Evolutionary conservation across 1,140 invertebrate genomes (phyloP).

Genomic region (Saccostrea glomerata): DNA sequence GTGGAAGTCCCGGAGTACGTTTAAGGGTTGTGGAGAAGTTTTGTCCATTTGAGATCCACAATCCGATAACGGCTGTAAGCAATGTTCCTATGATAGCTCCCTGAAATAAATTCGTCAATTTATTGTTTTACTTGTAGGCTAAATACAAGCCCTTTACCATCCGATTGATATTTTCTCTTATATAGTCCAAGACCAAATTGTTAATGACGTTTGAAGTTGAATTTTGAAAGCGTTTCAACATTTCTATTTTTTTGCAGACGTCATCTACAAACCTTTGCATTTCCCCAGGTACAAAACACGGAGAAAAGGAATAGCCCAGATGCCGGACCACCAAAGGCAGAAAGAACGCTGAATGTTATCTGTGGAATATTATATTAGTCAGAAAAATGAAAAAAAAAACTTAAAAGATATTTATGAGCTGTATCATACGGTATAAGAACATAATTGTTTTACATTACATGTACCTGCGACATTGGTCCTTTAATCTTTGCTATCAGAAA

Average conservation of each 20-base stretch:
- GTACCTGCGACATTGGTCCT: slow-evolving; percentile 83
- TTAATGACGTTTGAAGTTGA: background rate
- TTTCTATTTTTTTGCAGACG: background rate
- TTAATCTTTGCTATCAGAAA: slow-evolving; percentile 86
- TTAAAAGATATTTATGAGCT: background rate
- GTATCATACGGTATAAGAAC: too few species aligned
- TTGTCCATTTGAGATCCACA: slow-evolving; percentile 58
- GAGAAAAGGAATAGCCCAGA: slow-evolving; percentile 74
- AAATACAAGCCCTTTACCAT: too few species aligned
- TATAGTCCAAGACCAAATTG: background rate
- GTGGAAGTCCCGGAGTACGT: slow-evolving; percentile 52
- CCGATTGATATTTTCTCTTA: background rate
- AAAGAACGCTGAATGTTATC: slow-evolving; percentile 61
- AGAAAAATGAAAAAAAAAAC: background rate
- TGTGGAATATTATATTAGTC: slow-evolving; percentile 21
- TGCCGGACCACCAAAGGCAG: slow-evolving; percentile 70
- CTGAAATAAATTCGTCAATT: slow-evolving; percentile 30
- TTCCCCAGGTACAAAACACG: slow-evolving; percentile 69
- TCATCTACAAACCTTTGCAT: slow-evolving; percentile 63
- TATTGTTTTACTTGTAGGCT: too few species aligned
- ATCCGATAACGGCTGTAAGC: slow-evolving; percentile 44
- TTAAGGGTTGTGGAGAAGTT: slow-evolving; percentile 57
- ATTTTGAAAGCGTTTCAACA: background rate
- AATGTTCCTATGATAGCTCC: slow-evolving; percentile 56
- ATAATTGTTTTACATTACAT: background rate